Conservation (phyloP, 1,140 invertebrate species). For the Bradynema listronoti region DNA sequence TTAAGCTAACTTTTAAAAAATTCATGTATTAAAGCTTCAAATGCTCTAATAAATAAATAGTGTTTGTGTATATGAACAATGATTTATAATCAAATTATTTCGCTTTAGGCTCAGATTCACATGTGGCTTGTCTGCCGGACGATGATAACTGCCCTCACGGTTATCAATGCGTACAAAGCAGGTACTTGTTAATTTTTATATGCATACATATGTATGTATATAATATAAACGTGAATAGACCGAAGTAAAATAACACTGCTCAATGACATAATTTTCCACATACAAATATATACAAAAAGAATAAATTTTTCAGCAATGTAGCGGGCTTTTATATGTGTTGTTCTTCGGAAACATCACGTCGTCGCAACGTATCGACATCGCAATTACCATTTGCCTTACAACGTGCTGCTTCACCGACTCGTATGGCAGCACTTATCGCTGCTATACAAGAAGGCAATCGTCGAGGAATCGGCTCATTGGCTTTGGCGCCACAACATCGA, state of each 20-base stretch:
- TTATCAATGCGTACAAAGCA: constrained; percentile 45
- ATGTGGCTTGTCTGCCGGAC: constrained; percentile 53
- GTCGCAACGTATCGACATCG: constrained; percentile 11
- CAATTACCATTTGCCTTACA: too few relatives aligned
- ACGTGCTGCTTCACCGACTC: too few relatives aligned
- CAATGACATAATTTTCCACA: too few relatives aligned
- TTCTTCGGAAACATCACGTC: constrained; percentile 21
- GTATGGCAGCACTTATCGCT: constrained; percentile 9
- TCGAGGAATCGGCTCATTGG: constrained; percentile 3
- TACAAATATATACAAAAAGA: not conserved
- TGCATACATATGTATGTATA: constrained; percentile 23
- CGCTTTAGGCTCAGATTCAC: constrained; percentile 47
- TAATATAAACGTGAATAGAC: constrained; percentile 13
- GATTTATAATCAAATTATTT: not conserved
- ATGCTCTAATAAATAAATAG: too few relatives aligned
- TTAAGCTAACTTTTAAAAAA: not conserved
- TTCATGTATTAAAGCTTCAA: not conserved
- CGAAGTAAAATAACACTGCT: constrained; percentile 3
- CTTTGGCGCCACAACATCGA: constrained; percentile 20
- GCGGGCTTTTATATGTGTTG: constrained; percentile 56
- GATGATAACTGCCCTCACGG: constrained; percentile 44
- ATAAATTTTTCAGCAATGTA: constrained; percentile 35
- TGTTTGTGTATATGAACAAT: not conserved
- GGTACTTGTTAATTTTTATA: constrained; percentile 25
- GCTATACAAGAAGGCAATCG: constrained; percentile 5